Conservation (phyloP, 2,797 vertebrate genomes). For the Esox lucius region DNA sequence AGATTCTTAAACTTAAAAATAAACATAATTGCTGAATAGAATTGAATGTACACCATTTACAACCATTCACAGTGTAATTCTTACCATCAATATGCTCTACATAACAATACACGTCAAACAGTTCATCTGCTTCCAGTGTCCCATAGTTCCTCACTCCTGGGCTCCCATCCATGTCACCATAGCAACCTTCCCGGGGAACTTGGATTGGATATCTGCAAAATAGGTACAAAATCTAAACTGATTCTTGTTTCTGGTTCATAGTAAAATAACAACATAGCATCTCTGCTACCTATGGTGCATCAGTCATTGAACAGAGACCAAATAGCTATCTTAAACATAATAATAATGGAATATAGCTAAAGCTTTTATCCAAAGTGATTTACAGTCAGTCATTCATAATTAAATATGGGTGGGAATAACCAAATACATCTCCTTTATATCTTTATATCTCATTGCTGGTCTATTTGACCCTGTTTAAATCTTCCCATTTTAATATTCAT, state of each 20-base stretch:
- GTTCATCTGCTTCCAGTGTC: constrained; percentile 79
- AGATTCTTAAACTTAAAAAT: not conserved
- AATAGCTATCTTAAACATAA: not conserved
- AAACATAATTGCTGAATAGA: not conserved
- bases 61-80: not conserved
- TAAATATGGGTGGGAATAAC: too few species aligned
- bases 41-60: not conserved
- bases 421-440: not conserved
- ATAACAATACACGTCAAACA: constrained; percentile 94
- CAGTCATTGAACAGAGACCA: not conserved
- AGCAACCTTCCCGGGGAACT: constrained; percentile 86
- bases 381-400: too few species aligned
- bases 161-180: constrained; percentile 91
- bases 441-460: not conserved
- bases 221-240: constrained; percentile 9
- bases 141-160: constrained; percentile 93
- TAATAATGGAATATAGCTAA: not conserved
- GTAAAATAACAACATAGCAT: not conserved
- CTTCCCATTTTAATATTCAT: constrained; percentile 10
- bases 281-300: not conserved
- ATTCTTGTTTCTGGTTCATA: not conserved
- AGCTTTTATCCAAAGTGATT: too few species aligned
- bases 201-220: constrained; percentile 89
- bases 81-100: constrained; percentile 85
- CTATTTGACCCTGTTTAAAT: not conserved